phyloP scores from a whole-genome alignment of 2,113 vertebrate genomes.

The Ameiurus melas region DNA sequence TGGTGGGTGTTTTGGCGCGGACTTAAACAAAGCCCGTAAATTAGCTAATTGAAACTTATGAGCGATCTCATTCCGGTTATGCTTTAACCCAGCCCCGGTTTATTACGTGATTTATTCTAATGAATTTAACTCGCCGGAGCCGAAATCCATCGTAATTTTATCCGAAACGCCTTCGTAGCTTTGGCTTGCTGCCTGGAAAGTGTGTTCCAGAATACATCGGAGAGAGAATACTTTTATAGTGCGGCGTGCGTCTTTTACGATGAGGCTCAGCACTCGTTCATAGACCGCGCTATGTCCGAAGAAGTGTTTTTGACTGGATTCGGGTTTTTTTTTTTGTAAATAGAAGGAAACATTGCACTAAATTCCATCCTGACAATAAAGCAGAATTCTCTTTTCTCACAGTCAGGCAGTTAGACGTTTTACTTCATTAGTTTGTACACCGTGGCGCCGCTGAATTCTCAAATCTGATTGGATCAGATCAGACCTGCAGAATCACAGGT shows the following conservation, averaged over 20 bases:
- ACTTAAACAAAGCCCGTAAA: constrained; percentile 27
- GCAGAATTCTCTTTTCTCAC: not conserved
- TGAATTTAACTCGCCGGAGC: constrained; percentile 33
- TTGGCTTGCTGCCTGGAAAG: constrained; percentile 45
- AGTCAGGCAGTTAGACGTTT: not conserved
- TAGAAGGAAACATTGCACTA: not conserved
- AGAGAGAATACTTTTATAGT: constrained; percentile 34
- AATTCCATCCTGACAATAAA: not conserved
- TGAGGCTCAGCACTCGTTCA: constrained; percentile 14
- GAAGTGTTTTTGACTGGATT: not conserved
- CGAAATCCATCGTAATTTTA: constrained; percentile 46
- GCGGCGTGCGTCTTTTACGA: not conserved
- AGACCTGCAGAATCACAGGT: not conserved
- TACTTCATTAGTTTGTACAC: not conserved
- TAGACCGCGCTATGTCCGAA: not conserved
- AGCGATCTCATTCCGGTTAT: not conserved
- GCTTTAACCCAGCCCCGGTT: not conserved
- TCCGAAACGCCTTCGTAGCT: constrained; percentile 36
- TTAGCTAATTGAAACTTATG: constrained; percentile 28
- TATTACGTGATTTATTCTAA: constrained; percentile 38
- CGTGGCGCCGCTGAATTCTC: not conserved
- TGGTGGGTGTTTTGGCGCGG: not conserved
- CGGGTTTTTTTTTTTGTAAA: not conserved
- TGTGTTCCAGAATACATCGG: constrained; percentile 17
- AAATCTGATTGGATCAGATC: not conserved